Percentiles rank a stretch among this genome's conserved stretches.
Conservation (phyloP, 64 coral and sea anemone genomes). For the Dendronephthya gigantea region DNA sequence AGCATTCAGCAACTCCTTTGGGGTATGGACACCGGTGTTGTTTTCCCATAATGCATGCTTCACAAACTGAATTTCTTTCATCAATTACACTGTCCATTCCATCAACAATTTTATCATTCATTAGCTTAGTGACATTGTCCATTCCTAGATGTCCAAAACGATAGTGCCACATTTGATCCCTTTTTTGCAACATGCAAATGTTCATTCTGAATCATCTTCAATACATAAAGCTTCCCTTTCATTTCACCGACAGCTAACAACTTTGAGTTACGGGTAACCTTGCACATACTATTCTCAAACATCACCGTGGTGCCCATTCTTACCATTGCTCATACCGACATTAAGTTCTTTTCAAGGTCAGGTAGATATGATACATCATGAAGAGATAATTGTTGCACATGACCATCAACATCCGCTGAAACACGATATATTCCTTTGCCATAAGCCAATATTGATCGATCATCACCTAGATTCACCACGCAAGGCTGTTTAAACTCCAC, state of each 20-base stretch:
- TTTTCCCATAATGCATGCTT: conserved; percentile 32
- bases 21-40: conserved; percentile 32
- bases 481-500: too few species aligned
- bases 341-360: too few species aligned
- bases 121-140: conserved; percentile 29
- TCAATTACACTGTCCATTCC: background rate
- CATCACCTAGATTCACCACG: too few species aligned
- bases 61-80: background rate
- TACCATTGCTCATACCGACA: conserved; percentile 58
- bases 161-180: conserved; percentile 27
- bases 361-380: too few species aligned
- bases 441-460: too few species aligned
- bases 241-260: conserved; percentile 52
- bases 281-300: conserved; percentile 40
- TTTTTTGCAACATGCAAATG: conserved; percentile 41
- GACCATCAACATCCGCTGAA: too few species aligned
- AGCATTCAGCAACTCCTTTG: conserved; percentile 46
- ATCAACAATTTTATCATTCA: conserved; percentile 23
- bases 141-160: conserved; percentile 26
- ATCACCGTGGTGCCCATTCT: conserved; percentile 49
- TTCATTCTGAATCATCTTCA: conserved; percentile 46
- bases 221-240: conserved; percentile 48
- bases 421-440: too few species aligned
- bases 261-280: conserved; percentile 38
- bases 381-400: too few species aligned